These are phyloP conservation scores for Mobula birostris DNA, from an alignment of 2,113 vertebrate genomes.

Conservation along the genomic window DNA sequence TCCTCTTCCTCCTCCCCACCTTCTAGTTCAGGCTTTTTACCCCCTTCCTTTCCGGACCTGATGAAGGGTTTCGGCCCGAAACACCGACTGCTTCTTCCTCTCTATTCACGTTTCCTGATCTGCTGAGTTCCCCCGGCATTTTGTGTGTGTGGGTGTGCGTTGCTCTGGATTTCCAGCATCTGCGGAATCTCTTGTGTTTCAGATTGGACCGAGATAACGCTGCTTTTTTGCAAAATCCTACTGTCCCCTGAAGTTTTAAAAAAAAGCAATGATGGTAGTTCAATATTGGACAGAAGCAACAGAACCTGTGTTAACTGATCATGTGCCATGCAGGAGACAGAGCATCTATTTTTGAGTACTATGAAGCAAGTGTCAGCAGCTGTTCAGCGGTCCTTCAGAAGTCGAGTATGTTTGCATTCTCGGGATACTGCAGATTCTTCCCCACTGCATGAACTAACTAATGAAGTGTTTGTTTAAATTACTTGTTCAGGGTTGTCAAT, in stretches of 20 bases:
- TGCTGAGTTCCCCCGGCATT: too few relatives aligned
- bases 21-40: too few relatives aligned
- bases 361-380: neutral
- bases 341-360: conserved; percentile 19
- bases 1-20: too few relatives aligned
- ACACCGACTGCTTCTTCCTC: too few relatives aligned
- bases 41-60: too few relatives aligned
- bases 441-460: neutral
- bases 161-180: too few relatives aligned
- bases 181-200: too few relatives aligned
- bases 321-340: neutral
- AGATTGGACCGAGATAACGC: neutral
- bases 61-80: too few relatives aligned
- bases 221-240: neutral
- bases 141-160: too few relatives aligned
- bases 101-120: too few relatives aligned
- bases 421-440: neutral
- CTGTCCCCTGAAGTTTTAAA: neutral
- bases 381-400: conserved; percentile 4
- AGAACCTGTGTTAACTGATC: neutral
- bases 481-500: neutral
- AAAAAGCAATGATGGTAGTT: neutral
- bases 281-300: neutral
- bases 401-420: neutral
- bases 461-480: conserved; percentile 27